Evolutionary conservation across 2,888 invertebrate genomes (phyloP).

Genomic region (Macrosiphum euphorbiae): DNA sequence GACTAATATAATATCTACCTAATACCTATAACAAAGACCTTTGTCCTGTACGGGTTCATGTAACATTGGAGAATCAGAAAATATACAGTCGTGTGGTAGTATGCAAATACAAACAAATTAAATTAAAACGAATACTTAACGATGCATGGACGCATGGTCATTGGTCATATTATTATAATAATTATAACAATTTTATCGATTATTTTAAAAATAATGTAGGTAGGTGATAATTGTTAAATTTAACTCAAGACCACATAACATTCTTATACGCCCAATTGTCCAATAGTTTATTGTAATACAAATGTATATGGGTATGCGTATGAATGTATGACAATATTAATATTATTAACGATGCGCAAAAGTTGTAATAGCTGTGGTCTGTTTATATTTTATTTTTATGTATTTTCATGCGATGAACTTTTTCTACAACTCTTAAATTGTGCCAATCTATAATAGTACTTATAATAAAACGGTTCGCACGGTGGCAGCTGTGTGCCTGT

Average conservation of each 20-base stretch:
- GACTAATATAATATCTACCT: neutral
- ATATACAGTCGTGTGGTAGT: neutral
- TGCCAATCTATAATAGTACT: neutral
- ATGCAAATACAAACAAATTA: neutral
- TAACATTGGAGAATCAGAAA: neutral
- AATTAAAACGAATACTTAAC: neutral
- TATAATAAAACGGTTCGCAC: neutral
- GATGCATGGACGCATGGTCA: no score
- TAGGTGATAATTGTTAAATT: neutral
- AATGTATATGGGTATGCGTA: neutral
- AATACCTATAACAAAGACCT: neutral
- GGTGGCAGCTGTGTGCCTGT: neutral
- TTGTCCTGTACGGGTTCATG: neutral
- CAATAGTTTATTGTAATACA: neutral
- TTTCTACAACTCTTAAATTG: neutral
- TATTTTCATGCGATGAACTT: neutral
- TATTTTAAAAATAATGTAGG: neutral
- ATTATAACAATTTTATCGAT: neutral
- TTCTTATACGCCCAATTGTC: neutral
- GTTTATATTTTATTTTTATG: neutral
- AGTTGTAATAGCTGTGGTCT: neutral
- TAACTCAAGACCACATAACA: neutral
- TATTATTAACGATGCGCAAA: neutral
- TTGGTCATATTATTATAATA: neutral
- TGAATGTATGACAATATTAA: neutral